phyloP scores from a whole-genome alignment of 2,797 vertebrate species.

The Galaxias olidus region DNA sequence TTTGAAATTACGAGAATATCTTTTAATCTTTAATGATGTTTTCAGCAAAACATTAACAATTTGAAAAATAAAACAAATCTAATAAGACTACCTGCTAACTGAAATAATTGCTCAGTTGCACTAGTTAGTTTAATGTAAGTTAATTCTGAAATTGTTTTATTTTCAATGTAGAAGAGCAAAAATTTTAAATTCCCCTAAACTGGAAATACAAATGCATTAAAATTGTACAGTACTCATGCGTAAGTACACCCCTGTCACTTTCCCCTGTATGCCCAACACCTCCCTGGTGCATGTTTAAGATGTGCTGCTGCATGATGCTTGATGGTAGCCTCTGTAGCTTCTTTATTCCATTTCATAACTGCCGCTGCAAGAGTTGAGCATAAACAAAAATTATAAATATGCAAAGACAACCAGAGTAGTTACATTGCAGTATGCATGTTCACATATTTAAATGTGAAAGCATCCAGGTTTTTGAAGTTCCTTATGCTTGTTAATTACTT shows the following conservation, averaged over 20 bases:
- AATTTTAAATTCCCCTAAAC: no score
- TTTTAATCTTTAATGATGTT: not conserved
- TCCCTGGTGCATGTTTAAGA: not conserved
- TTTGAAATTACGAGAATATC: not conserved
- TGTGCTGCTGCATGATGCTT: not conserved
- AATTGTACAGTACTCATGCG: not conserved
- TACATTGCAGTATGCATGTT: slow-evolving; percentile 4
- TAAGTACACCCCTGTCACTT: no score
- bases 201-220: not conserved
- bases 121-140: no score
- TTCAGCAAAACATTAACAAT: not conserved
- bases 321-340: not conserved
- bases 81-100: no score
- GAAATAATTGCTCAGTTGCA: no score
- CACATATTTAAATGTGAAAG: not conserved
- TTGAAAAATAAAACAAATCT: not conserved
- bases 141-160: no score
- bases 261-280: not conserved
- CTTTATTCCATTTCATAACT: not conserved
- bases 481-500: slow-evolving; percentile 1
- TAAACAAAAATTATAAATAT: not conserved
- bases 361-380: slow-evolving; percentile 4
- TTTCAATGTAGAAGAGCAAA: no score
- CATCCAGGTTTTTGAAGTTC: not conserved
- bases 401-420: no score